These are phyloP conservation scores for Myotis lucifugus DNA, from an alignment of 2,113 vertebrate genomes.

Conservation along the genomic window DNA sequence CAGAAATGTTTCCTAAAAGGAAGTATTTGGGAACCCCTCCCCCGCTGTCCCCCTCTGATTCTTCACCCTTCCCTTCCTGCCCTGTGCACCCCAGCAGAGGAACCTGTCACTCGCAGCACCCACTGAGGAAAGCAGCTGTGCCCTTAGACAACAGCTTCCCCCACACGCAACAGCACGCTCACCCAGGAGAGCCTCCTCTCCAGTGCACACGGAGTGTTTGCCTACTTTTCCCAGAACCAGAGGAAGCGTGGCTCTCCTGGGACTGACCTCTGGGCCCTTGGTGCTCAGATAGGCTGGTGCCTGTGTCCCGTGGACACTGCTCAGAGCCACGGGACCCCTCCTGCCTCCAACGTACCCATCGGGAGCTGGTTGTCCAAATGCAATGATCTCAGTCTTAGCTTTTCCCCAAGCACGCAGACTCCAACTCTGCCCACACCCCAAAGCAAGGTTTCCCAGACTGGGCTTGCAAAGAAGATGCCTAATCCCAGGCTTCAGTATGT, in stretches of 20 bases:
- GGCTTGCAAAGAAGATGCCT: background rate
- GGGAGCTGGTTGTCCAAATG: background rate
- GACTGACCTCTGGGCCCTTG: background rate
- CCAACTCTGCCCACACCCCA: background rate
- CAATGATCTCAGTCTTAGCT: background rate
- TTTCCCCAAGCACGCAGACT: background rate
- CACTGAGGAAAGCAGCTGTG: background rate
- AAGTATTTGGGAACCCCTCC: background rate
- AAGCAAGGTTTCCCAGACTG: background rate
- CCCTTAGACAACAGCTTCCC: background rate
- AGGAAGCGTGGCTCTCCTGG: background rate
- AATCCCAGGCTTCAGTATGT: background rate
- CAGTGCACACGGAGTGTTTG: background rate
- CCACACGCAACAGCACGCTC: background rate
- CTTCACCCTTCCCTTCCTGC: background rate
- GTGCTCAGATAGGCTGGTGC: background rate
- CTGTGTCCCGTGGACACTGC: background rate
- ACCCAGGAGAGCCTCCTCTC: background rate
- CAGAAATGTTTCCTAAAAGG: background rate
- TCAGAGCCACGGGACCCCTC: background rate
- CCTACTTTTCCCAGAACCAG: background rate
- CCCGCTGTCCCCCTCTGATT: background rate
- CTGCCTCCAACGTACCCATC: background rate
- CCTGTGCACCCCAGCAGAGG: background rate
- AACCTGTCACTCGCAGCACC: background rate